Base-by-base conservation (phyloP, 2,888 invertebrate genomes). In the Minunthozetes semirufus region DNA sequence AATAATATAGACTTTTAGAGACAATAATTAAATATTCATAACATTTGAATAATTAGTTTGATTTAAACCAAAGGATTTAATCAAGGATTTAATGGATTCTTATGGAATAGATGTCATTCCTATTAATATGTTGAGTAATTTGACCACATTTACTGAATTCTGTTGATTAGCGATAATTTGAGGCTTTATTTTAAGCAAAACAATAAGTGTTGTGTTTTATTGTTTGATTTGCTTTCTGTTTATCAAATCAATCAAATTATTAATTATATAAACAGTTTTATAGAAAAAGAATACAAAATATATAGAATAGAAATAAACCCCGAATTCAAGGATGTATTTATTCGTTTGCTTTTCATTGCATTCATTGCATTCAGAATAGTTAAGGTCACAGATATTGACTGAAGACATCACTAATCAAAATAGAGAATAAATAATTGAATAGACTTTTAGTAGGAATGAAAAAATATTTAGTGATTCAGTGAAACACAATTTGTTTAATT, bases 161-260 rank as follows among this genome's bases (percentile, higher is more conserved):
- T 5, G 33, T 33, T 53, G 19, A 53, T 53, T 53, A 53, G 53
- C n/a, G 53, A 53, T 53, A 53, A 53, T 53, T 53, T n/a, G n/a
- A 53, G 19, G n/a, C 19, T 53, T 53, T n/a, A n/a, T 19, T 53
- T n/a, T 19, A 6, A 48, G n/a, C 13, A 53, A 53, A 53, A 53
- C 53, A 53, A 53, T 53, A 19, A 53, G 8, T 53, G 4, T n/a
- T 53, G 17, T 53, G 53, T 48, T 48, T 48, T 4, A 48, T 48
- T 53, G 53, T 48, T 48, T 48, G 46, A 48, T 48, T 48, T 48
- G 17, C 17, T 15, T 48, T 48, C 17, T 53, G 53, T 53, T 53
- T n/a, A 53, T n/a, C 53, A 53, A 53, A 53, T 53, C 53, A 53
- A 53, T 53, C 19, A 53, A 53, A 53, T 53, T 53, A 53, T 53